Percentiles rank a stretch among this genome's conserved stretches.
Evolutionary conservation across 2,888 invertebrate genomes (phyloP).

Genomic region (Plebejus argus): DNA sequence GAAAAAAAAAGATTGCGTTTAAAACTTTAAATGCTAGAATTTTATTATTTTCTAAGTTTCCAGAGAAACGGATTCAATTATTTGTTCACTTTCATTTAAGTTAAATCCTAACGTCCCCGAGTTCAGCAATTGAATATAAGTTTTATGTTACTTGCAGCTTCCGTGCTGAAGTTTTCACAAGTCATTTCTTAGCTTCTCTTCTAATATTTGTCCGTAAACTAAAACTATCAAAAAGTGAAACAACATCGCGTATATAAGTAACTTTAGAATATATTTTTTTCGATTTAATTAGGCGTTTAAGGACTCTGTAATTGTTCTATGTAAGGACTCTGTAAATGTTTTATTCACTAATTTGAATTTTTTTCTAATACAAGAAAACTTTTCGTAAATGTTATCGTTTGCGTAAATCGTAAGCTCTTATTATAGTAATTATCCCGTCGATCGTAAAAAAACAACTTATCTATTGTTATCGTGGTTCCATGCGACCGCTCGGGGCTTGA

Average conservation of each 20-base stretch:
- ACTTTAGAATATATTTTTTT: not conserved
- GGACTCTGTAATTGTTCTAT: not conserved
- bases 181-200: not conserved
- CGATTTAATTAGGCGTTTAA: not conserved
- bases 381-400: no score
- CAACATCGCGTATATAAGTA: not conserved
- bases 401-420: no score
- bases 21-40: not conserved
- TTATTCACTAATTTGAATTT: no score
- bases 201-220: constrained; percentile 7
- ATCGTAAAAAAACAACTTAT: no score
- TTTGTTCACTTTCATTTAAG: constrained; percentile 23
- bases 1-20: no score
- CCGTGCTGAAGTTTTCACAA: not conserved
- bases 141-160: constrained; percentile 10
- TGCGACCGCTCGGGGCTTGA: no score
- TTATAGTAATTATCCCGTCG: no score
- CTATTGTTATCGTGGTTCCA: no score
- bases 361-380: no score
- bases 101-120: constrained; percentile 2
- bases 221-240: not conserved
- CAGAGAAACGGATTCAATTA: not conserved
- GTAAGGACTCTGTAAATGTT: not conserved
- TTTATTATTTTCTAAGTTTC: not conserved
- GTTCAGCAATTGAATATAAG: constrained; percentile 14